Evolutionary conservation across 2,113 vertebrate genomes (phyloP).

Genomic region (Siniperca knerii): DNA sequence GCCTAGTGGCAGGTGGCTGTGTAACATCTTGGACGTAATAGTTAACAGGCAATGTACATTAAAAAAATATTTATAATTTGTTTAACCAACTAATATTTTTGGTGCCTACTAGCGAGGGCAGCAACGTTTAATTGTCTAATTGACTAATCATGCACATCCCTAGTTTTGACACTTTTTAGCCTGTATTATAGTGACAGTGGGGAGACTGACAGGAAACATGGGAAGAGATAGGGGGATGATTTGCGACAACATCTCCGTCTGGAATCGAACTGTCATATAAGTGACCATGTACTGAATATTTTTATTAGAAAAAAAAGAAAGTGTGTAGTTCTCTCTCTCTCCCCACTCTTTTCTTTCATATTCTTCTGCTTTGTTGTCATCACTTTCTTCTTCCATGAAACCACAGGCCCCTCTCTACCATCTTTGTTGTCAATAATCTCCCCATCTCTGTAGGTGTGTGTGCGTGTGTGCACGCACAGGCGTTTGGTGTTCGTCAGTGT

Average conservation of each 20-base stretch:
- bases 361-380: neutral
- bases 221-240: neutral
- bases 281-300: neutral
- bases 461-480: neutral
- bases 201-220: neutral
- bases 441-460: neutral
- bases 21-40: too few relatives aligned
- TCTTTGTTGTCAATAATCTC: slow-evolving; percentile 9
- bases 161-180: too few relatives aligned
- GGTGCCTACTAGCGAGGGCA: too few relatives aligned
- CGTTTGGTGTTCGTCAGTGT: slow-evolving; percentile 50
- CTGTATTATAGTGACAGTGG: neutral
- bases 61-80: too few relatives aligned
- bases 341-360: neutral
- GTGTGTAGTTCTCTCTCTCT: neutral
- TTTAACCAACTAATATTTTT: too few relatives aligned
- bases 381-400: neutral
- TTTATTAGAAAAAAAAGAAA: neutral
- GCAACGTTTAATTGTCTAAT: too few relatives aligned
- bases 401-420: neutral
- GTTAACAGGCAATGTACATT: too few relatives aligned
- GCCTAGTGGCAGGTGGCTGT: too few relatives aligned
- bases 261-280: neutral
- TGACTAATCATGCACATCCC: too few relatives aligned
- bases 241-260: neutral